These are phyloP conservation scores for Psittacus erithacus DNA, from an alignment of 2,113 vertebrate genomes.

Conservation along the genomic window DNA sequence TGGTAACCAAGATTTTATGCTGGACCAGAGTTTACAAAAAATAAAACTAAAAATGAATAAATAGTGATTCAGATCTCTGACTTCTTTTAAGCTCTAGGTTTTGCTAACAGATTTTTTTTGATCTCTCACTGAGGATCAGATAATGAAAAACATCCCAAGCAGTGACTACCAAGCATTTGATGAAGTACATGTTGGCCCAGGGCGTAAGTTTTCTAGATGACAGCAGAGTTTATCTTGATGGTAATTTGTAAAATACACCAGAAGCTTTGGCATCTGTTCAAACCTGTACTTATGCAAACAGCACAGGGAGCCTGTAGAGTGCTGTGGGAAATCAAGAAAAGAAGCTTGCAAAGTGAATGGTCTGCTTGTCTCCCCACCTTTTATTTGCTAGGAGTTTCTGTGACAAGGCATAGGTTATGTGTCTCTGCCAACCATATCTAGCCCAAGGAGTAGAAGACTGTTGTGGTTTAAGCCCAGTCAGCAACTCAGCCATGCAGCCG, in stretches of 20 bases:
- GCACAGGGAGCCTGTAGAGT: background rate
- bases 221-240: background rate
- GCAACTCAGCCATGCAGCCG: no score
- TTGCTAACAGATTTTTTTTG: background rate
- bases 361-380: background rate
- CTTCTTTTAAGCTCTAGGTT: background rate
- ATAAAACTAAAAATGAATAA: background rate
- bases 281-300: background rate
- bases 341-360: background rate
- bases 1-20: background rate
- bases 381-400: background rate
- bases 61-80: background rate
- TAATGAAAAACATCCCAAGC: background rate
- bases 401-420: background rate
- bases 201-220: background rate
- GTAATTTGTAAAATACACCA: background rate
- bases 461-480: no score
- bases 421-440: background rate
- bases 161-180: background rate
- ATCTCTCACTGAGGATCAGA: background rate
- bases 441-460: background rate
- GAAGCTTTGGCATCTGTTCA: background rate
- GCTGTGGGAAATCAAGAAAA: background rate
- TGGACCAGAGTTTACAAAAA: background rate
- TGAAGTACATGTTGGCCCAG: background rate